These are phyloP conservation scores for Hippocampus kuda DNA, from an alignment of 2,797 vertebrate genomes.

Conservation along the genomic window DNA sequence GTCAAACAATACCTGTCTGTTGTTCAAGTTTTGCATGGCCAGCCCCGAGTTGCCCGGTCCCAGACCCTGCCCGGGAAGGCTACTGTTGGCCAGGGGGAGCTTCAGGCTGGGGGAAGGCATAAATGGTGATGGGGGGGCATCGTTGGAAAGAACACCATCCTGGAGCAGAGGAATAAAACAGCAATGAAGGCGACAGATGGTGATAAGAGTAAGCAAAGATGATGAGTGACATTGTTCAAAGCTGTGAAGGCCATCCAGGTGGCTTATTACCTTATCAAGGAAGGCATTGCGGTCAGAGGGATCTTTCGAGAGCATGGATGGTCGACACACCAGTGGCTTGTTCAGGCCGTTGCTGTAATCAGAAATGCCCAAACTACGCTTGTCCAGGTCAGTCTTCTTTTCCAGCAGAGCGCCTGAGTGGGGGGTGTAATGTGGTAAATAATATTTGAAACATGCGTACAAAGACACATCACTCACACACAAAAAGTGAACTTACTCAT, in stretches of 20 bases:
- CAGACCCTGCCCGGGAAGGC: conserved; percentile 93
- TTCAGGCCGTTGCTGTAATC: conserved; percentile 93
- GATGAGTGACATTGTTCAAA: background rate
- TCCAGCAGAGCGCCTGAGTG: conserved; percentile 88
- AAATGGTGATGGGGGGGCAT: conserved; percentile 96
- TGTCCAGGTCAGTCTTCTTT: conserved; percentile 98
- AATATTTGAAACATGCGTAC: background rate
- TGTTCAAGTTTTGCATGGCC: conserved; percentile 99
- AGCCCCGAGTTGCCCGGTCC: conserved; percentile 91
- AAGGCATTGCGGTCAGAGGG: conserved; percentile 87
- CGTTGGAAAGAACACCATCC: conserved; percentile 94
- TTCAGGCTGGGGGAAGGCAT: conserved; percentile 99
- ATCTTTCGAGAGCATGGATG: conserved; percentile 93
- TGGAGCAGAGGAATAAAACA: conserved; percentile 61
- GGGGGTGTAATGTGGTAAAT: background rate
- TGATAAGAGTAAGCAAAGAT: background rate
- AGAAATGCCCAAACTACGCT: conserved; percentile 88
- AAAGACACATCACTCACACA: background rate
- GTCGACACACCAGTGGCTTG: conserved; percentile 88
- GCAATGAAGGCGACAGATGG: background rate
- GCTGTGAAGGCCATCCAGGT: background rate
- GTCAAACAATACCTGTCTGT: conserved; percentile 81
- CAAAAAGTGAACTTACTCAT: conserved; percentile 80
- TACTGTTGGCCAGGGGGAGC: conserved; percentile 94
- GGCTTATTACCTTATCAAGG: conserved; percentile 81